Conservation (phyloP, 2,888 invertebrate genomes). For the Altica lythri region DNA sequence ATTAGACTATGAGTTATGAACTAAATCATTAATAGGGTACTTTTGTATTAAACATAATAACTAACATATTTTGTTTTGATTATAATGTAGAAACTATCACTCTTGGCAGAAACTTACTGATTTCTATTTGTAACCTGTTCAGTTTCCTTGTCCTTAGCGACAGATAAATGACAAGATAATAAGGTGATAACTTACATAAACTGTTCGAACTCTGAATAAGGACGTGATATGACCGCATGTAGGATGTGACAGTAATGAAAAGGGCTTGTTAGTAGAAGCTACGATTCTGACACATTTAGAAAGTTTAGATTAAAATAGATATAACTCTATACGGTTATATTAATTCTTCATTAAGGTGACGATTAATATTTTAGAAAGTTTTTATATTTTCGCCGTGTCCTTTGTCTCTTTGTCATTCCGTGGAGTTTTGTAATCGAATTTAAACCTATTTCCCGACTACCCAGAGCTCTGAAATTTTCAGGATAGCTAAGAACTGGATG, state of each 20-base stretch:
- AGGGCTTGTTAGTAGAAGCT: slow-evolving; percentile 4
- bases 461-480: too few relatives aligned
- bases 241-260: slow-evolving; percentile 2
- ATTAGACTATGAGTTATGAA: too few relatives aligned
- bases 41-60: too few relatives aligned
- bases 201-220: slow-evolving; percentile 6
- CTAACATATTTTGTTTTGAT: not conserved
- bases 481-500: too few relatives aligned
- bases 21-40: too few relatives aligned
- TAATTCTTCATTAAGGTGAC: too few relatives aligned
- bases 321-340: too few relatives aligned
- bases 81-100: not conserved
- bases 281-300: not conserved
- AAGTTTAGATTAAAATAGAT: slow-evolving; percentile 2
- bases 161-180: slow-evolving; percentile 20
- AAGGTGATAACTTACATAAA: slow-evolving; percentile 17
- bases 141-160: slow-evolving; percentile 2
- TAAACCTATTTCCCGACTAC: too few relatives aligned
- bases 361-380: too few relatives aligned
- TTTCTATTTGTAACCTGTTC: slow-evolving; percentile 10
- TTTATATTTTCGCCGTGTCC: too few relatives aligned
- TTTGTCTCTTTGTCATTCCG: too few relatives aligned
- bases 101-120: not conserved
- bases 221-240: slow-evolving; percentile 4
- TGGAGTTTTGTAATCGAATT: too few relatives aligned